Base-by-base conservation (phyloP, 1,140 invertebrate genomes). In the Gryon sp. region DNA sequence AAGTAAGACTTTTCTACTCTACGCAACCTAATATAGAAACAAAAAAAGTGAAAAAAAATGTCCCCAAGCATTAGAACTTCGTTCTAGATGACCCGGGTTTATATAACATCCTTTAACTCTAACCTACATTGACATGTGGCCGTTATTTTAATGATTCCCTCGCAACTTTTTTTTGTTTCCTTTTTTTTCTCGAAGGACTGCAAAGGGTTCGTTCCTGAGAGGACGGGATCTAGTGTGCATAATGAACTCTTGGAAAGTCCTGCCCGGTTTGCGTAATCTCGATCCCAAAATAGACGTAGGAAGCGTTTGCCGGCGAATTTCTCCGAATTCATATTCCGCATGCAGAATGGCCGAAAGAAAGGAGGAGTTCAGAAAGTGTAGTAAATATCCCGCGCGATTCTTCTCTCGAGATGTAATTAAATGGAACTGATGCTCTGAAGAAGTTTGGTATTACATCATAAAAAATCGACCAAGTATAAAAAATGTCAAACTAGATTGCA, bases 171-270 rank as follows among this genome's bases (percentile, higher is more conserved):
- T 75, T 46, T 5, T 43, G 11, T 34, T 53, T 16, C 12, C 8
- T 48, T 63, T 41, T 30, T 76, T 63, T 34, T 68, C n/a, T 32
- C 14, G 24, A 9, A 41, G 41, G 57, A 34, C 63, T 45, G 32
- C 50, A 48, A 69, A 68, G 72, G 63, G 72, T 62, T 74, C 26
- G 36, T 5, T 57, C 50, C 34, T 36, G 34, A 53, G 57, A 68
- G 57, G 32, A 68, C 60, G 66, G 72, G 66, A 40, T 77, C 75
- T 62, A 73, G 75, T 77, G 43, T 77, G 75, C 75, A 77, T 73
- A 73, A 77, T 77, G 75, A 77, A 73, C 68, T 72, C 68, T 53
- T 28, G 16, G 68, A 70, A 63, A 46, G 62, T 66, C 55, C 32
- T 68, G 40, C 68, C 48, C 15, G 66, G 55, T 68, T 78, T 78